These are phyloP conservation scores for Drosophila emarginata DNA, from an alignment of 2,888 invertebrate genomes.

Conservation along the genomic window DNA sequence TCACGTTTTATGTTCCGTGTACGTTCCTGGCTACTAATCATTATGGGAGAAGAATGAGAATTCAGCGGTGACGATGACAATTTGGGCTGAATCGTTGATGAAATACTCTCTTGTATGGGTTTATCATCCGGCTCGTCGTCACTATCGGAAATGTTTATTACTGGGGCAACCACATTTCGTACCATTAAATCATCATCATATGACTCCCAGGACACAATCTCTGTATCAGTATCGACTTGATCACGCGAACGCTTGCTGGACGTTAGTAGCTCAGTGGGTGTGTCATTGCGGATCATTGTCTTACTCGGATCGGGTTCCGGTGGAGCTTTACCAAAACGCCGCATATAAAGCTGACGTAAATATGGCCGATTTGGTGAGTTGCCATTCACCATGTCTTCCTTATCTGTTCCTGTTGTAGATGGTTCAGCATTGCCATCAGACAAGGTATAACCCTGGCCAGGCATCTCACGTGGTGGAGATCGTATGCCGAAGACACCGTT, in stretches of 20 bases:
- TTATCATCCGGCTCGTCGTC: slow-evolving; percentile 39
- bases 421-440: not conserved
- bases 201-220: slow-evolving; percentile 44
- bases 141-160: slow-evolving; percentile 72
- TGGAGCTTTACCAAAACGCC: slow-evolving; percentile 56
- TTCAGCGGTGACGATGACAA: not conserved
- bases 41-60: no score
- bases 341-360: slow-evolving; percentile 76
- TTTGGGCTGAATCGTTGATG: not conserved
- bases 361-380: slow-evolving; percentile 36
- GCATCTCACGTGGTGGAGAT: not conserved
- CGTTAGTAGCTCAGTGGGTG: not conserved
- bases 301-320: not conserved
- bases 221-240: slow-evolving; percentile 24
- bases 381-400: not conserved
- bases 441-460: slow-evolving; percentile 67
- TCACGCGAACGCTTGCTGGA: slow-evolving; percentile 61
- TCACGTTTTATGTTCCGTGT: slow-evolving; percentile 79
- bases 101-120: not conserved
- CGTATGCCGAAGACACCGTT: slow-evolving; percentile 23
- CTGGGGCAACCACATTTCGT: slow-evolving; percentile 35
- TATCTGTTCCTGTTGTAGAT: not conserved
- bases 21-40: slow-evolving; percentile 64
- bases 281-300: not conserved
- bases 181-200: slow-evolving; percentile 79